phyloP scores from a whole-genome alignment of 64 coral and sea anemone species.

The Montipora efflorescens region DNA sequence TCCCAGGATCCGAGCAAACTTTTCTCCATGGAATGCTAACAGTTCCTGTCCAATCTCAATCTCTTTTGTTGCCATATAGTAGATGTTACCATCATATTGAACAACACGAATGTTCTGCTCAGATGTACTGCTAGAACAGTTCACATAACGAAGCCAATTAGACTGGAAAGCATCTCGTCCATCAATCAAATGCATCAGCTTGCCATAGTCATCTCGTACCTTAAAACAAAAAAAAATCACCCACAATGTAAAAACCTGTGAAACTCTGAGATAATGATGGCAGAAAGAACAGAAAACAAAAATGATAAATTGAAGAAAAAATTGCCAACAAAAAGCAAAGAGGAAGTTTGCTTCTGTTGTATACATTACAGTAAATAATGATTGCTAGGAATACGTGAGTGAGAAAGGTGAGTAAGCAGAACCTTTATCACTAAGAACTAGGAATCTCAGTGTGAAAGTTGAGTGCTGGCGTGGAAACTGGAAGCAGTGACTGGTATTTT shows the following conservation, averaged over 20 bases:
- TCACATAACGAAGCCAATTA: constrained; percentile 96
- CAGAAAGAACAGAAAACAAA: too few species aligned
- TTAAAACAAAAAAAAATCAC: background rate
- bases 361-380: too few species aligned
- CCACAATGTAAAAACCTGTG: too few species aligned
- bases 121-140: constrained; percentile 43
- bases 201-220: constrained; percentile 97
- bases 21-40: constrained; percentile 85
- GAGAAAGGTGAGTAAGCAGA: too few species aligned
- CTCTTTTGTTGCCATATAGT: constrained; percentile 93
- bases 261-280: too few species aligned
- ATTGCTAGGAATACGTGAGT: too few species aligned
- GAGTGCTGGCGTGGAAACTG: too few species aligned
- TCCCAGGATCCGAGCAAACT: constrained; percentile 77
- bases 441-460: too few species aligned
- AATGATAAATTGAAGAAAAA: background rate
- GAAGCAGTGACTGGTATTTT: too few species aligned
- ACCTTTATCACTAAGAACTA: too few species aligned
- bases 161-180: constrained; percentile 92
- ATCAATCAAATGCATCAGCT: constrained; percentile 83
- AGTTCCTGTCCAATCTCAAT: constrained; percentile 87
- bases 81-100: constrained; percentile 97
- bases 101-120: constrained; percentile 93
- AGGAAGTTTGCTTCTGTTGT: too few species aligned
- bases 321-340: too few species aligned